These are phyloP conservation scores for Centruroides vittatus DNA, from an alignment of 1,140 invertebrate species.

Conservation along the genomic window DNA sequence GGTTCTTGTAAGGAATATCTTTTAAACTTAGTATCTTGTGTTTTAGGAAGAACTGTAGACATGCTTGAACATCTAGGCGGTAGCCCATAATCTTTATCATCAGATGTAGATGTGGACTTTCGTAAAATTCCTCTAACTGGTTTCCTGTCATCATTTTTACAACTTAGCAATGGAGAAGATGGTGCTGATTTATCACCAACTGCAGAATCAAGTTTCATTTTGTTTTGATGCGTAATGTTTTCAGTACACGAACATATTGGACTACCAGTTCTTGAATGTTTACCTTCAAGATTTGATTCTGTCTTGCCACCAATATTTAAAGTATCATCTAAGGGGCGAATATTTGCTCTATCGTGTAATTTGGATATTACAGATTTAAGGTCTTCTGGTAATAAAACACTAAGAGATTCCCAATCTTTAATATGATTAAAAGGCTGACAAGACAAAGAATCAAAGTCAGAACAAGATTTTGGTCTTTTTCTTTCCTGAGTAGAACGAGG, in stretches of 20 bases:
- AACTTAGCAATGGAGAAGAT: no score
- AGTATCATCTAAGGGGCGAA: no score
- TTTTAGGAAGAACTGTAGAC: not conserved
- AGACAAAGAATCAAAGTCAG: slow-evolving; percentile 61
- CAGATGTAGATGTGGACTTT: slow-evolving; percentile 25
- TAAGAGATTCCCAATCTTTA: slow-evolving; percentile 79
- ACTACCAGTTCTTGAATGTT: no score
- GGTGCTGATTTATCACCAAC: no score
- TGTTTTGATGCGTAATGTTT: no score
- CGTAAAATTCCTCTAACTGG: slow-evolving; percentile 52
- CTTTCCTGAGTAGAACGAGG: not conserved
- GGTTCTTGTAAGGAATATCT: not conserved
- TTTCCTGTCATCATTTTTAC: slow-evolving; percentile 36
- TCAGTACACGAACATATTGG: no score
- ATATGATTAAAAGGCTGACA: slow-evolving; percentile 62
- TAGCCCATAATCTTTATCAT: slow-evolving; percentile 7
- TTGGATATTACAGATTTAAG: slow-evolving; percentile 30
- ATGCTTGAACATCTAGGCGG: not conserved
- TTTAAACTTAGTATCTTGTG: not conserved
- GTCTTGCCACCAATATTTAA: no score
- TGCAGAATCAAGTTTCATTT: no score
- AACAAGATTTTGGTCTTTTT: slow-evolving; percentile 59
- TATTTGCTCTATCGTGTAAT: no score
- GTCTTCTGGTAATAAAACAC: slow-evolving; percentile 65
- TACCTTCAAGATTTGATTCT: no score